Evolutionary conservation across 2,888 invertebrate genomes (phyloP), one percentile per base, ranked within the genome.

Genomic region (Lasiommata megera): DNA sequence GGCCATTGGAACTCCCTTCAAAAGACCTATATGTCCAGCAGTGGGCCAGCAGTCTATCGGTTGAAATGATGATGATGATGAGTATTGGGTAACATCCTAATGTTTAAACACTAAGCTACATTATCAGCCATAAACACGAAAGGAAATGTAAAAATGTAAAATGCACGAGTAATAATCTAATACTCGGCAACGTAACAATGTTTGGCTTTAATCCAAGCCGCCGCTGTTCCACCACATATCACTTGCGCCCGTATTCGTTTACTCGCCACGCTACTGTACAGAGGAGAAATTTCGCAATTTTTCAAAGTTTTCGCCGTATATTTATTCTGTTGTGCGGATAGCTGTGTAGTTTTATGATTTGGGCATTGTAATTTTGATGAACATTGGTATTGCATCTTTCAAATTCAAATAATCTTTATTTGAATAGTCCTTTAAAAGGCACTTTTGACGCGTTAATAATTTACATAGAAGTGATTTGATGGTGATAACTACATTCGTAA

Each of bases 271-370:
- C n/a, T 11, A 14, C 31, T 9, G 16, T 16, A 11, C 11, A 31
- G 46, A 31, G 36, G 71, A 73, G 69, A 74, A 79, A 76, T 76
- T 79, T 80, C 74, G 68, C 66, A 70, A 72, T 78, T 79, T 77
- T 53, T 41, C 53, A 53, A 36, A 53, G 36, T 43, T 53, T 53
- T 83, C 84, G 83, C 9, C 46, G 31, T 31, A 46, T 46, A 46
- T 46, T 46, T 46, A 46, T 46, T 46, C 11, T 16, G 31, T 2
- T 16, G 46, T 14, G 29, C 16, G 6, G 28, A 14, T 14, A 46
- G 31, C 29, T 31, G 16, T 31, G 46, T 31, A 29, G 40, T 41
- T 41, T 52, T 16, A 31, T 31, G 29, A 14, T 16, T 46, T 46
- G 11, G 14, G 16, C 46, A 31, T 31, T 16, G 29, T 16, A 46